Evolutionary conservation across 2,888 invertebrate species (phyloP).

Genomic region (Drosophila hamatofila): DNA sequence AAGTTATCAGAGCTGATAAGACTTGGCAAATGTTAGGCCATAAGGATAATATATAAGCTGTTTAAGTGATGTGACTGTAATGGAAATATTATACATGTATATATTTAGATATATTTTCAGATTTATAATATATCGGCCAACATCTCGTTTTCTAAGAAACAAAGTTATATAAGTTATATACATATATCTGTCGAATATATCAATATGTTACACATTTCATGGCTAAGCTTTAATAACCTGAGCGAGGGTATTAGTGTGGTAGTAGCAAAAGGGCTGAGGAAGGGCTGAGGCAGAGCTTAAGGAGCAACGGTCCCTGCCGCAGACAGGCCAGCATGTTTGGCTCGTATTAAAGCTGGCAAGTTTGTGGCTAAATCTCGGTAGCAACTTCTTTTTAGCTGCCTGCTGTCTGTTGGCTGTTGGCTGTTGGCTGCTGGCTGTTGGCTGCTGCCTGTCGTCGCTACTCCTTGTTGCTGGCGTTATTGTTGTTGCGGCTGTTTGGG

Average conservation of each 20-base stretch:
- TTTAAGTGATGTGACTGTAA: too few relatives aligned
- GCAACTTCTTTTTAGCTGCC: conserved; percentile 41
- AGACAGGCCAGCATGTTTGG: conserved; percentile 29
- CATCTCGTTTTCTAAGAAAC: not conserved
- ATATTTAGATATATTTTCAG: too few relatives aligned
- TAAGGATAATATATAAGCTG: too few relatives aligned
- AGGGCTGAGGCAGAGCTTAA: not conserved
- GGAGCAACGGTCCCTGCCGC: not conserved
- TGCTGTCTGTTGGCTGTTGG: conserved; percentile 20
- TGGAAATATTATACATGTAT: too few relatives aligned
- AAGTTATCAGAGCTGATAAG: too few relatives aligned
- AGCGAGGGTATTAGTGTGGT: not conserved
- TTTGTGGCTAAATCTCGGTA: conserved; percentile 54
- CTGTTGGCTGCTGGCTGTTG: conserved; percentile 15
- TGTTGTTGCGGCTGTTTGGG: conserved; percentile 67
- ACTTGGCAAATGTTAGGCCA: not conserved
- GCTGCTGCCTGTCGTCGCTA: conserved; percentile 20
- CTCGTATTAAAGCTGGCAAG: conserved; percentile 47
- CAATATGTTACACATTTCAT: conserved; percentile 2
- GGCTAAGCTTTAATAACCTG: not conserved
- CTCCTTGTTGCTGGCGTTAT: conserved; percentile 20
- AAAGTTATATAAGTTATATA: not conserved
- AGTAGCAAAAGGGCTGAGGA: not conserved
- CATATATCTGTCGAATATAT: not conserved
- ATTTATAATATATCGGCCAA: not conserved